phyloP scores from a whole-genome alignment of 2,888 invertebrate species.

The Folsomia manolachei region DNA sequence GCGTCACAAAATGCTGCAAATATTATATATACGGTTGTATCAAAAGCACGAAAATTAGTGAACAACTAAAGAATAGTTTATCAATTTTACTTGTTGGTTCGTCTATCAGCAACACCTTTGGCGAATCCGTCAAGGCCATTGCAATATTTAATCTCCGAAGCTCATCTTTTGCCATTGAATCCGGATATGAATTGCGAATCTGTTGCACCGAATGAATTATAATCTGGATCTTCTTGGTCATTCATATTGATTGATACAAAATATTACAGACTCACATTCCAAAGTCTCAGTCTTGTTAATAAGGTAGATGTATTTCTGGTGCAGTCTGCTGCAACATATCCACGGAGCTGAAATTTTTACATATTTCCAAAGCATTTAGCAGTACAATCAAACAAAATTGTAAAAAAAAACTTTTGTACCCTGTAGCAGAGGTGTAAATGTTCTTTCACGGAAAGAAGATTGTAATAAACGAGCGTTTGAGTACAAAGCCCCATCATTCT shows the following conservation, averaged over 20 bases:
- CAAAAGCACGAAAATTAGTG: too few relatives aligned
- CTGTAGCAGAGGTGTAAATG: constrained; percentile 40
- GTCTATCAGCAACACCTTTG: constrained; percentile 41
- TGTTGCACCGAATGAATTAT: neutral
- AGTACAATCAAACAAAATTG: neutral
- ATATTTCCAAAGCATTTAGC: constrained; percentile 7
- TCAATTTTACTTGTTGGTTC: constrained; percentile 29
- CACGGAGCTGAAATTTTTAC: constrained; percentile 28
- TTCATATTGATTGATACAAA: neutral
- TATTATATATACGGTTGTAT: neutral
- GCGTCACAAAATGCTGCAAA: neutral
- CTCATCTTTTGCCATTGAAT: constrained; percentile 30
- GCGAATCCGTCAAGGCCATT: constrained; percentile 38
- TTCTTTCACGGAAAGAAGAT: constrained; percentile 41
- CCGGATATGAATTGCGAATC: constrained; percentile 21
- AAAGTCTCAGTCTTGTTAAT: constrained; percentile 30
- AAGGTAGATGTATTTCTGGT: constrained; percentile 24
- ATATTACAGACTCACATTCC: constrained; percentile 18
- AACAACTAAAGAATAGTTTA: neutral
- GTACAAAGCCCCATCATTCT: constrained; percentile 38
- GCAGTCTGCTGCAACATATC: constrained; percentile 27
- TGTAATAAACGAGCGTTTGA: constrained; percentile 39
- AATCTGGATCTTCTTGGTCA: neutral
- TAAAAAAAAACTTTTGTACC: constrained; percentile 15
- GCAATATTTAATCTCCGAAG: constrained; percentile 39